These are phyloP conservation scores for Ladona fulva DNA, from an alignment of 1,140 invertebrate genomes.

Conservation along the genomic window DNA sequence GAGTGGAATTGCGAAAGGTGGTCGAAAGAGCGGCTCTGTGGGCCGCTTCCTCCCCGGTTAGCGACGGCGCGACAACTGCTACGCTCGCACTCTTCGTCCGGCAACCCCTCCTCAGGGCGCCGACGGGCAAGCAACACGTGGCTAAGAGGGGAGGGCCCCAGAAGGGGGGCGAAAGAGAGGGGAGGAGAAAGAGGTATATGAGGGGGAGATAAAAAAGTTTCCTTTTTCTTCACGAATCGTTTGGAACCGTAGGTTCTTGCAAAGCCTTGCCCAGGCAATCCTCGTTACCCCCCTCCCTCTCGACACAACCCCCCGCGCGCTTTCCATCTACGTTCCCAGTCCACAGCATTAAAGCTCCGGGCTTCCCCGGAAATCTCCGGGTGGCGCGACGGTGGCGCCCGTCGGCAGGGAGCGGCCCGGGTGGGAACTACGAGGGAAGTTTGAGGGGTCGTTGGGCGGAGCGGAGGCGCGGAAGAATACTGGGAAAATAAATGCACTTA, in stretches of 20 bases:
- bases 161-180: not conserved
- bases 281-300: not conserved
- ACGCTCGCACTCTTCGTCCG: not conserved
- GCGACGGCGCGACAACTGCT: not conserved
- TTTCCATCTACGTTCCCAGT: not conserved
- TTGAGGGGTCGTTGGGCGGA: too few relatives aligned
- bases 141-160: not conserved
- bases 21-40: too few relatives aligned
- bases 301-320: not conserved
- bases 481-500: too few relatives aligned
- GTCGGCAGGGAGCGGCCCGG: not conserved
- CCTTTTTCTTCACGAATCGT: not conserved
- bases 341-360: not conserved
- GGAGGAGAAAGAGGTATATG: not conserved
- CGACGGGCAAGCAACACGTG: not conserved
- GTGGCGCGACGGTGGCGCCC: not conserved
- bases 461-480: too few relatives aligned
- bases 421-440: too few relatives aligned
- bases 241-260: not conserved
- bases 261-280: not conserved
- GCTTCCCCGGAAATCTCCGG: not conserved
- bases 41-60: not conserved
- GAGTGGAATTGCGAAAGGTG: too few relatives aligned
- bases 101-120: too few relatives aligned
- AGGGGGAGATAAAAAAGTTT: not conserved